Evolutionary conservation across 2,113 vertebrate species (phyloP).

Genomic region (Eclectus roratus): DNA sequence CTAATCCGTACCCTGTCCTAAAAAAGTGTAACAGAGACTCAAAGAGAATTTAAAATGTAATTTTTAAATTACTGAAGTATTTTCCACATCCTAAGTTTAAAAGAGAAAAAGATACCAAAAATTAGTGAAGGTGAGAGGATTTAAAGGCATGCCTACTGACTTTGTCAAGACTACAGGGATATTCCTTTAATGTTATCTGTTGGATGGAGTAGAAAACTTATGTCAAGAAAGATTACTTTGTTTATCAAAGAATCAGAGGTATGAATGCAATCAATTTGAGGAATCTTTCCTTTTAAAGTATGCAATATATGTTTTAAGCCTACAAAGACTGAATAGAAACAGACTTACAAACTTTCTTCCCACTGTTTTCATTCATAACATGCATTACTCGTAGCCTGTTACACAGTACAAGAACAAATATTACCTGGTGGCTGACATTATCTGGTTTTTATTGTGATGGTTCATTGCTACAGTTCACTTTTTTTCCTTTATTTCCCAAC

Average conservation of each 20-base stretch:
- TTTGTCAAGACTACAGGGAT: not conserved
- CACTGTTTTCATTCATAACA: rapidly evolving
- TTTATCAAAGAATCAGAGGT: not conserved
- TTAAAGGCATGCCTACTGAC: not conserved
- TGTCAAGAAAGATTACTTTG: not conserved
- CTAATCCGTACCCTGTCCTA: not conserved
- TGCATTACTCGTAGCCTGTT: not conserved
- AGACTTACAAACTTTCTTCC: not conserved
- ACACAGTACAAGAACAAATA: not conserved
- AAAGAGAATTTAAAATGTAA: not conserved
- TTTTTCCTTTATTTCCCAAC: not conserved
- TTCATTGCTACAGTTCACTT: not conserved
- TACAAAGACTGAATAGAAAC: not conserved
- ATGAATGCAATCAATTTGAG: not conserved
- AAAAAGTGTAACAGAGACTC: not conserved
- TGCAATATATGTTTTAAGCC: not conserved
- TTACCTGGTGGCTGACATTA: not conserved
- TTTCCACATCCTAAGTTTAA: not conserved
- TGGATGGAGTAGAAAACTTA: not conserved
- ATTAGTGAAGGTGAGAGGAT: not conserved
- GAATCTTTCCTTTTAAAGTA: not conserved
- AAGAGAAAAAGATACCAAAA: not conserved
- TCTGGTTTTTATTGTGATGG: not conserved
- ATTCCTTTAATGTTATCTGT: not conserved
- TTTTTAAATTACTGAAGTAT: not conserved